These are phyloP conservation scores for Ispidina lecontei DNA, from an alignment of 2,797 vertebrate genomes.

Conservation along the genomic window DNA sequence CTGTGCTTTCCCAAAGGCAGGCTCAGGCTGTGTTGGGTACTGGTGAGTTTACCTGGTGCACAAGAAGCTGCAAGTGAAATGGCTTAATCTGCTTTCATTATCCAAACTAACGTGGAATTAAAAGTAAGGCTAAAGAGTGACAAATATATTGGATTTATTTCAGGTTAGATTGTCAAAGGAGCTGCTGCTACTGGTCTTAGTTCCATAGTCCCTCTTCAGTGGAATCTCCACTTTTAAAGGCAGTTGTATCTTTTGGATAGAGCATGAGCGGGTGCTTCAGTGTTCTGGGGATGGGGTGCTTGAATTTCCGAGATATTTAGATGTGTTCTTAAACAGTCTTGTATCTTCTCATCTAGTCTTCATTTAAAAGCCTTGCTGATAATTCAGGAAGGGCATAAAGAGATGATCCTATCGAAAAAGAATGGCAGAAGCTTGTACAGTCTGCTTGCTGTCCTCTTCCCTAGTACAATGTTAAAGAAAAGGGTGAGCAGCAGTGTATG, in stretches of 20 bases:
- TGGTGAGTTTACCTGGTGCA: not conserved
- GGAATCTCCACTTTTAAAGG: not conserved
- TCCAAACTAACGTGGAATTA: not conserved
- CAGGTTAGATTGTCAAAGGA: constrained; percentile 18
- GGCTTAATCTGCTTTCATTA: not conserved
- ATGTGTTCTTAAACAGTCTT: not conserved
- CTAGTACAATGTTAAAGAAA: fast-evolving
- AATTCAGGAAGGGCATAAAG: not conserved
- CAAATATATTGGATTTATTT: constrained; percentile 29
- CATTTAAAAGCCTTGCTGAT: not conserved
- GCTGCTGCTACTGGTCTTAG: not conserved
- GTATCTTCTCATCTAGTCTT: not conserved
- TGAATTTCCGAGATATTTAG: not conserved
- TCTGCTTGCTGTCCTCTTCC: not conserved
- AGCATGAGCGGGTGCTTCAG: not conserved
- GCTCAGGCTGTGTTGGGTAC: not conserved
- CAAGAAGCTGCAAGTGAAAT: not conserved
- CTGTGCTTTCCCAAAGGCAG: not conserved
- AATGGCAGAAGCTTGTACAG: not conserved
- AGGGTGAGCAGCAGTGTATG: fast-evolving
- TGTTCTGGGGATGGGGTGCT: not conserved
- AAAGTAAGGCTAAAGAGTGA: not conserved
- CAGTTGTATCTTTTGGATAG: not conserved
- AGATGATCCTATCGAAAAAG: not conserved
- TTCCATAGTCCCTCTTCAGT: not conserved